A percentile compares a stretch with the other conserved stretches of the same genome.
phyloP scores from a whole-genome alignment of 2,113 vertebrate species.

The Mesembrinibis cayennensis region DNA sequence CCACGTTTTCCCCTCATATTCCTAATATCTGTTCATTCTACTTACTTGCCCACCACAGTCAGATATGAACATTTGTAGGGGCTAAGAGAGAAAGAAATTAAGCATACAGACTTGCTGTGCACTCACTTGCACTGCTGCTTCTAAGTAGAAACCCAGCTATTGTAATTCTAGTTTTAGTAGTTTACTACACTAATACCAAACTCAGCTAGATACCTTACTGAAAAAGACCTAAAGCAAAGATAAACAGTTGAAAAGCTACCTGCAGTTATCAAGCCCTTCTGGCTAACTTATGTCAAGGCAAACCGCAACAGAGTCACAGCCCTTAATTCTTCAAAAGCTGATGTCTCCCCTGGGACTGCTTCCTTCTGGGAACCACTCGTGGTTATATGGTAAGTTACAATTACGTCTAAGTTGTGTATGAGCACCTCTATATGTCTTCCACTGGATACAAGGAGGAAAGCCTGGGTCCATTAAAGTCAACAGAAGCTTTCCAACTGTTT shows the following conservation, averaged over 20 bases:
- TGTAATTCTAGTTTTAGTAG: background rate
- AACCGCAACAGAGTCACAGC: background rate
- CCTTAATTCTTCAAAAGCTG: background rate
- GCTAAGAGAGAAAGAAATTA: background rate
- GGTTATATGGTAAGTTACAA: fast-evolving
- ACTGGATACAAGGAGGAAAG: background rate
- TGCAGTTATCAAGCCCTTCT: background rate
- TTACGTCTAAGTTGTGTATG: fast-evolving
- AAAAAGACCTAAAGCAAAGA: background rate
- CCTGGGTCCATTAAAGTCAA: background rate
- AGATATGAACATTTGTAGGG: background rate
- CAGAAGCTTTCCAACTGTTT: background rate
- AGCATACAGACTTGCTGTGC: background rate
- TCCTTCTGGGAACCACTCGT: fast-evolving
- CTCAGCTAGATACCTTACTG: background rate
- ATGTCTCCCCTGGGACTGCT: background rate
- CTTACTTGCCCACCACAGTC: background rate
- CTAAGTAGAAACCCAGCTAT: background rate
- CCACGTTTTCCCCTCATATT: background rate
- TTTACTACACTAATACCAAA: fast-evolving
- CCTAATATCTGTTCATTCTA: background rate
- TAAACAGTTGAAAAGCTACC: background rate
- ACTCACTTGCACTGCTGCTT: fast-evolving
- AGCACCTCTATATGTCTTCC: background rate
- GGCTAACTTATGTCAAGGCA: background rate